Percentiles rank a stretch among this genome's conserved stretches.
phyloP scores from a whole-genome alignment of 2,113 vertebrate species.

The Thinocorus orbignyianus region DNA sequence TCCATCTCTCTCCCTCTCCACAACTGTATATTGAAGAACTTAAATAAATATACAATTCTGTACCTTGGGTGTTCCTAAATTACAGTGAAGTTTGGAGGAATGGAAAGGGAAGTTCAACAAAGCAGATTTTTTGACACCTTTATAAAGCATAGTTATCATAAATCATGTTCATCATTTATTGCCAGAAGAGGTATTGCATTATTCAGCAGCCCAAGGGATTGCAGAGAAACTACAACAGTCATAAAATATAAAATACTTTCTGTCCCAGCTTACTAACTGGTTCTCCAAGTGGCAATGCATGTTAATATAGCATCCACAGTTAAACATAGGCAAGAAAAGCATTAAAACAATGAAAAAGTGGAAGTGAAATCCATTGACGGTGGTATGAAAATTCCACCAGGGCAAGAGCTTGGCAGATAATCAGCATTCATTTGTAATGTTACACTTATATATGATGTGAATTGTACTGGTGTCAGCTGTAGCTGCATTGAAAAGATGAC shows the following conservation, averaged over 20 bases:
- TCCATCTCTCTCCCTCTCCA: neutral
- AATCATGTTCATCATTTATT: conserved; percentile 45
- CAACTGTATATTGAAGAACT: neutral
- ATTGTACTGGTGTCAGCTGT: neutral
- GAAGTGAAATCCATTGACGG: neutral
- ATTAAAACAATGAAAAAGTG: neutral
- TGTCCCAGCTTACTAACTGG: conserved; percentile 15
- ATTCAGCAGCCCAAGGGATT: neutral
- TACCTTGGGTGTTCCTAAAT: conserved; percentile 46
- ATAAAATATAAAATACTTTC: conserved; percentile 31
- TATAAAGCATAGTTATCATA: conserved; percentile 36
- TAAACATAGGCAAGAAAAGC: conserved; percentile 13
- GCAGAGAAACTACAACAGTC: neutral
- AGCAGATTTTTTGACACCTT: conserved; percentile 44
- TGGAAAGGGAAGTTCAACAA: conserved; percentile 29
- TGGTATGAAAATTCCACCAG: neutral
- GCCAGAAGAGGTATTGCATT: conserved; percentile 22
- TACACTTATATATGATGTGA: neutral
- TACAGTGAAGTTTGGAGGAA: conserved; percentile 5
- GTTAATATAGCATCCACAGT: neutral
- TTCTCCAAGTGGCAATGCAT: conserved; percentile 30
- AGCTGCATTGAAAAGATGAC: neutral
- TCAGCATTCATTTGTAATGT: neutral
- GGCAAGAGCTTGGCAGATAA: neutral
- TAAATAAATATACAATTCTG: conserved; percentile 34